Conservation (phyloP, 2,797 vertebrate genomes). For the Perodicticus potto region DNA sequence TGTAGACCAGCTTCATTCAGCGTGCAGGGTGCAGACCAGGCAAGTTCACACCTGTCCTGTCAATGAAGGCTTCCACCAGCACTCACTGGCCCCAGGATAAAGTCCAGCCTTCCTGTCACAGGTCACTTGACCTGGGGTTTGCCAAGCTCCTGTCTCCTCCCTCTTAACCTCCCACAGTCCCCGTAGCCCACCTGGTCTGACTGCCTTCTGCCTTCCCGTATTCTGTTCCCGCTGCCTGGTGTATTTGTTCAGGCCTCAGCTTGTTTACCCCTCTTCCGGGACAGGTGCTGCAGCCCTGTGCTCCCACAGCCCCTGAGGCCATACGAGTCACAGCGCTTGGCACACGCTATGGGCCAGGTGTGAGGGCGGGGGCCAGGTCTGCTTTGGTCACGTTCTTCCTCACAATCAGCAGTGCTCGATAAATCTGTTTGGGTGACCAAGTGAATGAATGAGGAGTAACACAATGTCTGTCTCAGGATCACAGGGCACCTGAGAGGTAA, state of each 20-base stretch:
- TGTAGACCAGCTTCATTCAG: too few species aligned
- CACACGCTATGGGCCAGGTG: rapidly evolving
- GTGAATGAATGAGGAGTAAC: background rate
- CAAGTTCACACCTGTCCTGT: background rate
- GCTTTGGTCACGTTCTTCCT: background rate
- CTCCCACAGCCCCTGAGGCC: background rate
- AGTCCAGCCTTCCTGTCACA: background rate
- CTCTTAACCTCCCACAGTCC: rapidly evolving
- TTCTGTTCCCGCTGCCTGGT: background rate
- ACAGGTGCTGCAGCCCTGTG: background rate
- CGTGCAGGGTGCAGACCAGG: background rate
- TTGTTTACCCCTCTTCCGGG: background rate
- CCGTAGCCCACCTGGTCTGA: rapidly evolving
- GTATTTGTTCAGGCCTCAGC: background rate
- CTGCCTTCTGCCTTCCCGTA: background rate
- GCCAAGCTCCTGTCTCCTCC: background rate
- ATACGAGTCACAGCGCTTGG: rapidly evolving
- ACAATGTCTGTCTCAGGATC: background rate
- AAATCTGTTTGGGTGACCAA: too few species aligned
- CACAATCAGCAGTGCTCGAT: too few species aligned
- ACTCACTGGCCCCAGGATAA: background rate
- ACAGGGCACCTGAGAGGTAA: background rate
- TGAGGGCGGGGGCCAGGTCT: too few species aligned
- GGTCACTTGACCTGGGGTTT: background rate
- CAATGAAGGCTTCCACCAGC: background rate